A percentile compares a stretch with the other conserved stretches of the same genome.
These are phyloP conservation scores for Gnathonemus longibarbis DNA, from an alignment of 2,113 vertebrate genomes.

Conservation along the genomic window DNA sequence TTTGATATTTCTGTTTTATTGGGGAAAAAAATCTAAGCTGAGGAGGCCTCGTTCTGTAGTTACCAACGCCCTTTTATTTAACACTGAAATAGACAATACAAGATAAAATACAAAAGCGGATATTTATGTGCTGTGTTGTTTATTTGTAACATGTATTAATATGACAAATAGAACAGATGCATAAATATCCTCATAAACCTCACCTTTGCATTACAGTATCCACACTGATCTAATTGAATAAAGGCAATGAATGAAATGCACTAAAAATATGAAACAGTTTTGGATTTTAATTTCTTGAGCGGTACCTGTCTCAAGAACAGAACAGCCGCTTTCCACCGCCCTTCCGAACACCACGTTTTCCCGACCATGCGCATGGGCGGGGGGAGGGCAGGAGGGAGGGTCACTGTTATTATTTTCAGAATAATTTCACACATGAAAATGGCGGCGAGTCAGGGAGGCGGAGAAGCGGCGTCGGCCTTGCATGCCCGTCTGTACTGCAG, in stretches of 20 bases:
- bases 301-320: neutral
- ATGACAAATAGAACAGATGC: neutral
- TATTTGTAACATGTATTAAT: neutral
- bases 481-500: constrained; percentile 63
- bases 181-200: neutral
- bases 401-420: constrained; percentile 62
- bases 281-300: neutral
- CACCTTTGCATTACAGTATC: neutral
- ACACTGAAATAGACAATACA: neutral
- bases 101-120: neutral
- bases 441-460: constrained; percentile 80
- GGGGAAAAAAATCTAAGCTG: neutral
- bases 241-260: neutral
- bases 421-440: constrained; percentile 72
- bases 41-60: neutral
- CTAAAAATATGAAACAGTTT: neutral
- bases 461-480: constrained; percentile 56
- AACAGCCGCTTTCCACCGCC: neutral
- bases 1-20: neutral
- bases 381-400: constrained; percentile 58
- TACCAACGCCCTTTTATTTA: neutral
- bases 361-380: constrained; percentile 60
- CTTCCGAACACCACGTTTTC: neutral
- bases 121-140: neutral
- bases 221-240: neutral